A percentile compares a stretch with the other conserved stretches of the same genome.
Conservation (phyloP, 1,140 invertebrate genomes). For the Lamellibrachia luymesi region DNA sequence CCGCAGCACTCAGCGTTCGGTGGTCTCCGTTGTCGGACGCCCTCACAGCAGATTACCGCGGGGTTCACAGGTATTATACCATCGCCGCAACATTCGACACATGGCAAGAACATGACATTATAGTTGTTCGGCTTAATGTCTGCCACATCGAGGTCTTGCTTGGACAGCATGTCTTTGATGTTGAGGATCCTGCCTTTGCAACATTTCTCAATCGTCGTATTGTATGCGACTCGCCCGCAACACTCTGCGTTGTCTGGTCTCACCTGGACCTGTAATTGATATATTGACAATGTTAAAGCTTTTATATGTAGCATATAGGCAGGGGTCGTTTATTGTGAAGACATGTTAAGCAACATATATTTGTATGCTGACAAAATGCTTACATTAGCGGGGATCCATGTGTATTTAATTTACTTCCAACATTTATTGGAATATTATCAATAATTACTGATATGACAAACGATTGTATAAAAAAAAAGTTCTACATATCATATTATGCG, state of each 20-base stretch:
- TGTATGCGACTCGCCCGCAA: background rate
- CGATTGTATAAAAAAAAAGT: too few relatives aligned
- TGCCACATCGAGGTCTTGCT: background rate
- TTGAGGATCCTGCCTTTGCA: background rate
- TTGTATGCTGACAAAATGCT: too few relatives aligned
- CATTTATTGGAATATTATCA: too few relatives aligned
- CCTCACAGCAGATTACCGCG: background rate
- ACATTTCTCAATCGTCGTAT: background rate
- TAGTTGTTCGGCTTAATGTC: background rate
- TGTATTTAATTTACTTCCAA: too few relatives aligned
- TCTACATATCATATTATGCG: too few relatives aligned
- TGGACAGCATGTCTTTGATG: background rate
- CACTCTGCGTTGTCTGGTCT: background rate
- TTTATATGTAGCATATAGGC: too few relatives aligned
- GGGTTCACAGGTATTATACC: background rate
- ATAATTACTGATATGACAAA: too few relatives aligned
- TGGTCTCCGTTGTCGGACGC: background rate
- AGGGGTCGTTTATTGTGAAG: too few relatives aligned
- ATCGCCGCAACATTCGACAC: background rate
- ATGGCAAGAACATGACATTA: background rate
- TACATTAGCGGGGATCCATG: too few relatives aligned
- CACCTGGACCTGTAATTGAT: background rate
- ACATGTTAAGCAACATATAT: too few relatives aligned
- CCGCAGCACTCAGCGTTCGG: background rate
- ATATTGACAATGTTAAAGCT: background rate